These are phyloP conservation scores for Falcunculus frontatus DNA, from an alignment of 2,113 vertebrate genomes.

Conservation along the genomic window DNA sequence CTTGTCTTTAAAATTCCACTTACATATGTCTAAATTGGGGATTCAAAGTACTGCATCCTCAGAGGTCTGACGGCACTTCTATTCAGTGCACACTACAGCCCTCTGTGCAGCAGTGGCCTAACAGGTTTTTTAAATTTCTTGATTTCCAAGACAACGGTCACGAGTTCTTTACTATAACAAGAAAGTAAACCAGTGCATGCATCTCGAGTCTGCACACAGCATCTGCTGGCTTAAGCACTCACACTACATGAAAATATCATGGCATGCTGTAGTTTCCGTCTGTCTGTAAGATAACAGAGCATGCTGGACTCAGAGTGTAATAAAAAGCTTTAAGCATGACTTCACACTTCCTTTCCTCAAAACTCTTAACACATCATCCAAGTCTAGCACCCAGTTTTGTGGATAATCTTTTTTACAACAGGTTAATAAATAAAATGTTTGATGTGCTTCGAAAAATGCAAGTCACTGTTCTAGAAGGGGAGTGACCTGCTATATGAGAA, in stretches of 20 bases:
- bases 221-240: not conserved
- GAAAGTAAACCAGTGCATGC: not conserved
- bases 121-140: not conserved
- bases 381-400: not conserved
- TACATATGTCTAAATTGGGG: not conserved
- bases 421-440: slow-evolving; percentile 2
- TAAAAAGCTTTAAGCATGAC: not conserved
- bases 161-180: not conserved
- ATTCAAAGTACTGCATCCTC: not conserved
- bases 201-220: not conserved
- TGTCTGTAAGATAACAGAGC: not conserved
- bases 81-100: not conserved
- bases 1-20: not conserved
- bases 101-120: not conserved
- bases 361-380: not conserved
- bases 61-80: not conserved
- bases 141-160: not conserved
- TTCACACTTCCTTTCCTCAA: not conserved
- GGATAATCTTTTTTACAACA: not conserved
- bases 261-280: not conserved
- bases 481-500: not conserved
- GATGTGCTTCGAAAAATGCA: not conserved
- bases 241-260: not conserved
- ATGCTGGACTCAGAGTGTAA: fast-evolving
- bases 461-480: not conserved